These are phyloP conservation scores for Epizoanthus illoricatus DNA, from an alignment of 92 coral and sea anemone species.

Conservation along the genomic window DNA sequence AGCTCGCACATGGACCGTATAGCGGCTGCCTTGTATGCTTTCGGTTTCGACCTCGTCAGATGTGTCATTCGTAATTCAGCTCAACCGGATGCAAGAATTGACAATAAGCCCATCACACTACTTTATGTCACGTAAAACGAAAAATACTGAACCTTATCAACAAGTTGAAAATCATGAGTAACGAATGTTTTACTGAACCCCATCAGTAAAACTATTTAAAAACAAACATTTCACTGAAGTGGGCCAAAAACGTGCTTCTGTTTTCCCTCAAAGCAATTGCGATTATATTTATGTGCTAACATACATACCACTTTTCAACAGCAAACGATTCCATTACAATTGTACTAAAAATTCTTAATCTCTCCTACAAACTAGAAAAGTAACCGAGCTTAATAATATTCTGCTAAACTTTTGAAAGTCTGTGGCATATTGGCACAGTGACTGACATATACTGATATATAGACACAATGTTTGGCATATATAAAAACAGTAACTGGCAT, in stretches of 20 bases:
- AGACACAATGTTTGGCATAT: too few species aligned
- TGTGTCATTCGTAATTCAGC: too few species aligned
- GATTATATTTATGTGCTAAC: neutral
- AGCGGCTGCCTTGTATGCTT: too few species aligned
- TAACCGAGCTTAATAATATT: conserved; percentile 8
- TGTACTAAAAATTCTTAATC: neutral
- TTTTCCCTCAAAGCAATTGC: neutral
- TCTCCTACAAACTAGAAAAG: neutral
- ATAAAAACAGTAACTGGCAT: too few species aligned
- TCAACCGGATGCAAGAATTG: too few species aligned
- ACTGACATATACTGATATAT: too few species aligned
- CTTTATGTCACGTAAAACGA: conserved; percentile 13
- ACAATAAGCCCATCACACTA: neutral
- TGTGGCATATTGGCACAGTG: too few species aligned
- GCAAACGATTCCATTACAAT: neutral
- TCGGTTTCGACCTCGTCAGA: too few species aligned
- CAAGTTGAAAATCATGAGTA: neutral
- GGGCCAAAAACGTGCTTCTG: neutral
- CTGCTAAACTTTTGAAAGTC: conserved; percentile 7
- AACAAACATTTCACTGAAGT: neutral
- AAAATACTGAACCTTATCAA: neutral
- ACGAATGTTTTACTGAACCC: conserved; percentile 1
- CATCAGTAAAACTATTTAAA: neutral
- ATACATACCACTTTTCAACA: neutral
- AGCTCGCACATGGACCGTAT: too few species aligned